Percentiles rank a stretch among this genome's conserved stretches.
These are phyloP conservation scores for Drosophila watanabei DNA, from an alignment of 1,140 invertebrate species.

Conservation along the genomic window DNA sequence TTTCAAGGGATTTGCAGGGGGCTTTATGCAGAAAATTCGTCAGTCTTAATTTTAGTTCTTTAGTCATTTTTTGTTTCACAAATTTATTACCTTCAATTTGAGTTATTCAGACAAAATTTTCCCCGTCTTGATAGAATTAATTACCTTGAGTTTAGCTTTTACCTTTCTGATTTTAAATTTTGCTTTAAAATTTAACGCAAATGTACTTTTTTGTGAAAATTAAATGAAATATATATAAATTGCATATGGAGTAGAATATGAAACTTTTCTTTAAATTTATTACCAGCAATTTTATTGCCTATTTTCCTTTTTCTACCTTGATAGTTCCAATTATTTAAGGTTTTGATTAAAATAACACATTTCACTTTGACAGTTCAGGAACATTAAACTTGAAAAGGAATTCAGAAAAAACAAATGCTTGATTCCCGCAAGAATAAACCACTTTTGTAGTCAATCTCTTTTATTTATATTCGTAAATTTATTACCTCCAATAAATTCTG, in stretches of 20 bases:
- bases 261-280: constrained; percentile 1
- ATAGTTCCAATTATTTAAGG: constrained; percentile 1
- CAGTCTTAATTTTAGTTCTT: constrained; percentile 4
- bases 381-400: constrained; percentile 1
- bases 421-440: constrained; percentile 3
- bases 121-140: neutral
- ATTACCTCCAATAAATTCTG: constrained; percentile 11
- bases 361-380: neutral
- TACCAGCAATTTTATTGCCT: neutral
- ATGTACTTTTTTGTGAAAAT: neutral
- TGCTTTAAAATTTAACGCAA: neutral
- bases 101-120: neutral
- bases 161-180: neutral
- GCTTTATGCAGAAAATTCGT: constrained; percentile 5
- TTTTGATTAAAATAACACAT: constrained; percentile 6
- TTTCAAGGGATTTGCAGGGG: constrained; percentile 31
- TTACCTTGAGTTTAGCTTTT: neutral
- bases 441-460: constrained; percentile 14
- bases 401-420: neutral
- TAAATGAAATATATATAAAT: neutral
- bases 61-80: neutral
- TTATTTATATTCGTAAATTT: constrained; percentile 16
- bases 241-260: neutral
- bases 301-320: neutral
- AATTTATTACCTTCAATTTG: constrained; percentile 1